Conservation (phyloP, 2,797 vertebrate species). For the Podargus strigoides region DNA sequence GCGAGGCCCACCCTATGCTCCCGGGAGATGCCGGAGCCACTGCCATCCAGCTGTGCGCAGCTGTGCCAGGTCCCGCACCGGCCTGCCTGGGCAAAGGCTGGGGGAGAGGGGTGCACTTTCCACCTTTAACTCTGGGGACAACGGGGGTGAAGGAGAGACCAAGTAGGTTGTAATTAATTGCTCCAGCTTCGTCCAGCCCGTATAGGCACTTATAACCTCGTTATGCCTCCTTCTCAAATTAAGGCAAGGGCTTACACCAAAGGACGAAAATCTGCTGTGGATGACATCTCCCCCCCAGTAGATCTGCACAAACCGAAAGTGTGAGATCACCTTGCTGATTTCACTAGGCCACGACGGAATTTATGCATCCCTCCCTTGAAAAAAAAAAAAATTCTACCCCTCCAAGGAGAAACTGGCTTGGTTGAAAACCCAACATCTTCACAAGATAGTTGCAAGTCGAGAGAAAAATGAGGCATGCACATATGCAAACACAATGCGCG, state of each 20-base stretch:
- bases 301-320: background rate
- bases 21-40: accelerated
- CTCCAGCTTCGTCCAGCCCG: background rate
- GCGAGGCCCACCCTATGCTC: accelerated
- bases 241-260: background rate
- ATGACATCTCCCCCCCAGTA: background rate
- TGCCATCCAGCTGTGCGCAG: background rate
- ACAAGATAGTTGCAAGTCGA: background rate
- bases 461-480: background rate
- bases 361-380: background rate
- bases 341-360: background rate
- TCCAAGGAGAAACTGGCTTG: background rate
- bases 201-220: accelerated
- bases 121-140: background rate
- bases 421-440: background rate
- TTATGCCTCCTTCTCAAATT: background rate
- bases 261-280: background rate
- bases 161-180: background rate
- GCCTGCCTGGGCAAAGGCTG: background rate
- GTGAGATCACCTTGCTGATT: background rate
- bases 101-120: background rate
- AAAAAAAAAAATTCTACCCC: background rate
- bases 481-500: accelerated
- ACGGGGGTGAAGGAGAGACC: accelerated
- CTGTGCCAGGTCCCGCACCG: accelerated